Percentiles rank a stretch among this genome's conserved stretches.
These are phyloP conservation scores for Sebastes miniatus DNA, from an alignment of 2,797 vertebrate genomes.

Conservation along the genomic window DNA sequence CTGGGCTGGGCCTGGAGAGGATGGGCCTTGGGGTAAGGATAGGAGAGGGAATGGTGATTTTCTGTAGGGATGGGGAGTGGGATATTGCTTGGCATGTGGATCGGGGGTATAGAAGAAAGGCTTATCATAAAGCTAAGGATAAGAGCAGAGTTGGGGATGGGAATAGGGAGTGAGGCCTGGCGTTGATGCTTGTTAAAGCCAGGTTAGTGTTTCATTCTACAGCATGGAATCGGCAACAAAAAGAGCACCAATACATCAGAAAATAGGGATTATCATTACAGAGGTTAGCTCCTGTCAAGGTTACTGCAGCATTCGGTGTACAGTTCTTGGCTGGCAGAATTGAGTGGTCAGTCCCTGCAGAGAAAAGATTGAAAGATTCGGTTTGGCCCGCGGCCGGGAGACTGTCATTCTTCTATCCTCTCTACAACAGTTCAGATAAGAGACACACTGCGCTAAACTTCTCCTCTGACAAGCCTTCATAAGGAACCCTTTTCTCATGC, in stretches of 20 bases:
- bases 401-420: conserved; percentile 57
- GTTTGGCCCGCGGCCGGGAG: conserved; percentile 65
- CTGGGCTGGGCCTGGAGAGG: conserved; percentile 55
- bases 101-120: background rate
- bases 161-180: background rate
- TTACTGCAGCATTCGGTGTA: conserved; percentile 62
- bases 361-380: conserved; percentile 59
- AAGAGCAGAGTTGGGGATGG: background rate
- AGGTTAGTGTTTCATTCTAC: background rate
- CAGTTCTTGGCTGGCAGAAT: conserved; percentile 63
- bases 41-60: conserved; percentile 27
- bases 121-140: conserved; percentile 16
- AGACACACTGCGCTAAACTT: background rate
- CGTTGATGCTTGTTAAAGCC: conserved; percentile 1
- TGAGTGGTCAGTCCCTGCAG: conserved; percentile 66
- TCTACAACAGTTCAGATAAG: conserved; percentile 25
- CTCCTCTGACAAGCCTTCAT: conserved; percentile 12
- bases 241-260: conserved; percentile 23
- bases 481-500: background rate
- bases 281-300: conserved; percentile 73
- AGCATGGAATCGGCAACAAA: background rate
- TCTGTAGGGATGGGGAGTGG: background rate
- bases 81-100: conserved; percentile 2
- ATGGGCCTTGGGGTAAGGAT: conserved; percentile 41
- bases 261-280: conserved; percentile 58